These are phyloP conservation scores for Macrosteles quadrilineatus DNA, from an alignment of 1,140 invertebrate genomes.

Conservation along the genomic window DNA sequence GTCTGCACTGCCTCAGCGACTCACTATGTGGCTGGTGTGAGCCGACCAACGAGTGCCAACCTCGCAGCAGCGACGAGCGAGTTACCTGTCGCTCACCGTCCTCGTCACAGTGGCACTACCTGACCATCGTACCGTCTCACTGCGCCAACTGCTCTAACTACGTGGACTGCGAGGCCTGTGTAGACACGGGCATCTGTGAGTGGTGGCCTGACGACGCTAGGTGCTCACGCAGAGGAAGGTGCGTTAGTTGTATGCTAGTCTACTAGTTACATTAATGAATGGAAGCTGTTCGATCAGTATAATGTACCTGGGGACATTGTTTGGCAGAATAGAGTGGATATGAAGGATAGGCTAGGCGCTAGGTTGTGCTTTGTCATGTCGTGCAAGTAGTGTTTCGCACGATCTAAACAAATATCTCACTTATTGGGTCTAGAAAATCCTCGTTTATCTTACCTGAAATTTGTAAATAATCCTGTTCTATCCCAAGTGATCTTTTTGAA, in stretches of 20 bases:
- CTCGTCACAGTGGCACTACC: slow-evolving; percentile 68
- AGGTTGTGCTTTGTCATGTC: no score
- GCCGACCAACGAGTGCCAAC: slow-evolving; percentile 63
- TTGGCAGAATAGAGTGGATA: no score
- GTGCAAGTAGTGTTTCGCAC: no score
- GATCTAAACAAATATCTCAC: no score
- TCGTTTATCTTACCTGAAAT: no score
- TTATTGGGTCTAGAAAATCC: no score
- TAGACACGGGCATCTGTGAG: slow-evolving; percentile 72
- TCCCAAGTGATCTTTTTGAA: no score
- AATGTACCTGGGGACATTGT: no score
- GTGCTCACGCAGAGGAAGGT: slow-evolving; percentile 76
- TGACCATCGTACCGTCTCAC: slow-evolving; percentile 74
- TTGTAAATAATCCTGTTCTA: no score
- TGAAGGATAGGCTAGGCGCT: no score
- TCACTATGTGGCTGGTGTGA: slow-evolving; percentile 90
- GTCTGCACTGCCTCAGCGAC: slow-evolving; percentile 85
- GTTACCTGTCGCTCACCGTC: background rate
- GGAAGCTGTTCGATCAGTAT: no score
- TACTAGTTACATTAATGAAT: no score
- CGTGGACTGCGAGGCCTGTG: slow-evolving; percentile 80
- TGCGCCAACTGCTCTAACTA: slow-evolving; percentile 87
- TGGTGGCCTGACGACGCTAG: slow-evolving; percentile 82
- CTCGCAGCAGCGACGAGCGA: slow-evolving; percentile 61
- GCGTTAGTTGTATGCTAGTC: slow-evolving; percentile 30